Conservation (phyloP, 2,888 invertebrate genomes). For the Trissonchulus latispiculum region DNA sequence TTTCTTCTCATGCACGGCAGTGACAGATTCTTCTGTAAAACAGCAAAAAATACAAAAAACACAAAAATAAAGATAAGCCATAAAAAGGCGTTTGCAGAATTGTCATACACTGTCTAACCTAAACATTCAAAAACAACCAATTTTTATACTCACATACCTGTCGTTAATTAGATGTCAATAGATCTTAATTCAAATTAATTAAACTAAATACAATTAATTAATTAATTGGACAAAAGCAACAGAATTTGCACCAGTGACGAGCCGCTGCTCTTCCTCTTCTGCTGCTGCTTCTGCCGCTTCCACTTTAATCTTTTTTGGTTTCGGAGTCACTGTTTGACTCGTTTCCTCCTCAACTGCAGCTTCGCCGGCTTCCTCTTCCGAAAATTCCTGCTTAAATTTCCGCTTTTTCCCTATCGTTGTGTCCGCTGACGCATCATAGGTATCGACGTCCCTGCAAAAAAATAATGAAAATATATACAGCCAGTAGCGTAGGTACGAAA, state of each 20-base stretch:
- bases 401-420: constrained; percentile 55
- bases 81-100: too few species aligned
- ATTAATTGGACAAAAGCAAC: neutral
- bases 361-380: too few species aligned
- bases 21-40: neutral
- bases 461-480: too few species aligned
- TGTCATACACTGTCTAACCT: too few species aligned
- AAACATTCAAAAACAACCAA: neutral
- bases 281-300: neutral
- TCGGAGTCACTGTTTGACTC: too few species aligned
- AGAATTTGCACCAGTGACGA: neutral
- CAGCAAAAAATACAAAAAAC: too few species aligned
- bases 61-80: too few species aligned
- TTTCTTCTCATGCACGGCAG: constrained; percentile 21
- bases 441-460: constrained; percentile 62
- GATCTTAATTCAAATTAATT: neutral
- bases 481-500: too few species aligned
- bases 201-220: neutral
- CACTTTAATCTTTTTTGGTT: constrained; percentile 14
- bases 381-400: too few species aligned
- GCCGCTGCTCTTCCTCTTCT: neutral
- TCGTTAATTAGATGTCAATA: neutral
- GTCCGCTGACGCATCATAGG: constrained; percentile 68
- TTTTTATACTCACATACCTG: neutral
- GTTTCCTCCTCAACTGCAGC: too few species aligned